phyloP scores from a whole-genome alignment of 2,797 vertebrate species.

The Threskiornis aethiopicus region DNA sequence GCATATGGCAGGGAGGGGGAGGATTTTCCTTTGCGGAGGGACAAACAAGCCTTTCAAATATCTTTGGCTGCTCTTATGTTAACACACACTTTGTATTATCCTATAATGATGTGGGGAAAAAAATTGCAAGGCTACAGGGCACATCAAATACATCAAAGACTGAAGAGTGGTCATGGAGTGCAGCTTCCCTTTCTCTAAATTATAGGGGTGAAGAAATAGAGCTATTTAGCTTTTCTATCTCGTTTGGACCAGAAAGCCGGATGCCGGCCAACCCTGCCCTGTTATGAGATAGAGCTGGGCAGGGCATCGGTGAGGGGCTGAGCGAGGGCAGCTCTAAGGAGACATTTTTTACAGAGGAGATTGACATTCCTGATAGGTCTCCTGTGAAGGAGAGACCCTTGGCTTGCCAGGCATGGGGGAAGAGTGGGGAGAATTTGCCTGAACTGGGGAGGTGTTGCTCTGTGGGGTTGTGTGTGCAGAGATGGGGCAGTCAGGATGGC shows the following conservation, averaged over 20 bases:
- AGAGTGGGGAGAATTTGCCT: background rate
- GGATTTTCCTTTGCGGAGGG: background rate
- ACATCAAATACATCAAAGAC: background rate
- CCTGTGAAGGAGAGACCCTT: background rate
- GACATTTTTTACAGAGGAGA: background rate
- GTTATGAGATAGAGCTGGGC: background rate
- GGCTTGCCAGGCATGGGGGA: background rate
- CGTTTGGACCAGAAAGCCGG: background rate
- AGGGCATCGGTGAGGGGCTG: background rate
- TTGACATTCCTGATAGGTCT: background rate
- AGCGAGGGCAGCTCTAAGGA: background rate
- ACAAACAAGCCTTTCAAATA: slow-evolving; percentile 27
- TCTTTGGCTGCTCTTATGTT: background rate
- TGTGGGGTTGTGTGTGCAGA: background rate
- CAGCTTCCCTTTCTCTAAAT: background rate
- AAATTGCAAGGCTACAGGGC: background rate
- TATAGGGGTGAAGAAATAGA: background rate
- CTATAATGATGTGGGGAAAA: background rate
- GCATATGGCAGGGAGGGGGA: background rate
- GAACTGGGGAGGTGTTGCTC: background rate
- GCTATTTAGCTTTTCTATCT: background rate
- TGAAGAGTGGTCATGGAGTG: background rate
- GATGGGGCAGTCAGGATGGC: background rate
- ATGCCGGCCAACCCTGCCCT: background rate
- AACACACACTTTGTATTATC: background rate